Evolutionary conservation across 1,140 invertebrate species (phyloP), one percentile per base, ranked within the genome.

Genomic region (Ceratosolen solmsi): DNA sequence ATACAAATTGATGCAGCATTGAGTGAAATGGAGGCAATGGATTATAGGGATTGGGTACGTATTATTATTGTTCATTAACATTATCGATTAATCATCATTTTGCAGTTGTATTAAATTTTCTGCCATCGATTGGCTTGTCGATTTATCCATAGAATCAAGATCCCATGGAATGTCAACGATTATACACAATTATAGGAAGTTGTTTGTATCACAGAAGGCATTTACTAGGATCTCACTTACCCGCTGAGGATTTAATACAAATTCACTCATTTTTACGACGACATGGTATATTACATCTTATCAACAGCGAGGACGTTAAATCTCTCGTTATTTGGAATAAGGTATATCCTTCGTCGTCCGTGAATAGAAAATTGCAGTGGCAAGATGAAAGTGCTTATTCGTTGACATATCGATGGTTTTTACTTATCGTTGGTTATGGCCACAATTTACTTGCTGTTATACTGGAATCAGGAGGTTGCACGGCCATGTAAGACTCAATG

Each of bases 11-110:
- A 96, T 87, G 95, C 96, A 89, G 95, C 95, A 7, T 90, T 96
- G 8, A 95, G 94, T 86, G 95, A 96, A 90, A 93, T 96, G 88
- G 95, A 96, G 91, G 94, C 96, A 25, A 95, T 95, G 91, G 95
- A 96, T 90, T 96, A 96, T 89, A 92, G 95, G 85, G 95, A 96
- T 90, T 96, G 95, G 95, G 94, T 95, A 92, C 84, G 88, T 85
- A 82, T 72, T 83, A 56, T 73, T 46, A n/a, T 60, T 36, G 25
- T 56, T 63, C 51, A 81, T 79, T 84, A 83, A 75, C 56, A 51
- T 25, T 72, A 51, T 54, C 49, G 41, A 76, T 7, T 72, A 63
- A 68, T 70, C 54, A 25, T 73, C 15, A 58, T 60, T 11, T 33
- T 5, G 60, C 63, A 36, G 74, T 68, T 17, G 38, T 36, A 77